Base-by-base conservation (phyloP, 2,888 invertebrate genomes). In the Trachelus iudaicus region DNA sequence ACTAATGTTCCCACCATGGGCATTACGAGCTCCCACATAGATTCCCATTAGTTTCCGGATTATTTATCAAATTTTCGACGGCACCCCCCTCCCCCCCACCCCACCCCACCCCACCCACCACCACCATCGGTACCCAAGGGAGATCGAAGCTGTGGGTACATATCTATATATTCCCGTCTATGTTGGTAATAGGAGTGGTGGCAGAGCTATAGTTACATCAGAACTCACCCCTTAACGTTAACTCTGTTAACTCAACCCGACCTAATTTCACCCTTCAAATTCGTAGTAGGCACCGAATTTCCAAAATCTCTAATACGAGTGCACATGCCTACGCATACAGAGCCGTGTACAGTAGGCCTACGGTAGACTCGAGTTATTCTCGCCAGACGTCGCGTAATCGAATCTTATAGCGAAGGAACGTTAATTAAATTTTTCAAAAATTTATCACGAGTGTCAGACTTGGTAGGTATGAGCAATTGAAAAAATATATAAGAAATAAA, bases 401-500 rank as follows among this genome's bases (percentile, higher is more conserved):
- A 40, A 40, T 40, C 1, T 15, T 15, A 23, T 2, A 40, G 1
- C 40, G 15, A 40, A 40, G 40, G 15, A 40, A 40, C 15, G 40
- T 40, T 15, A 40, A 40, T 40, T 40, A 15, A 40, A 15, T 40
- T 40, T 40, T 15, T 6, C 1, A 40, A 40, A 40, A 40, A 23
- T 15, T 0, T 40, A 40, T 40, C 15, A 6, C 40, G 15, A 23
- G 4, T 15, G 1, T 15, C 40, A 6, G 40, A 40, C 1, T 40
- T 23, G 15, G 4, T 15, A 15, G 40, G 4, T 15, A 15, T 6
- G 0, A 15, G 0, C 6, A 15, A 13, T 40, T 40, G 0, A 0
- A 6, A 6, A 15, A 40, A 40, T 6, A 34, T 34, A 34, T 34
- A 33, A 33, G 11, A 35, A 35, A 12, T 4, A 4, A 37, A 40